Evolutionary conservation across 2,797 vertebrate species (phyloP).

Genomic region (Semotilus atromaculatus): DNA sequence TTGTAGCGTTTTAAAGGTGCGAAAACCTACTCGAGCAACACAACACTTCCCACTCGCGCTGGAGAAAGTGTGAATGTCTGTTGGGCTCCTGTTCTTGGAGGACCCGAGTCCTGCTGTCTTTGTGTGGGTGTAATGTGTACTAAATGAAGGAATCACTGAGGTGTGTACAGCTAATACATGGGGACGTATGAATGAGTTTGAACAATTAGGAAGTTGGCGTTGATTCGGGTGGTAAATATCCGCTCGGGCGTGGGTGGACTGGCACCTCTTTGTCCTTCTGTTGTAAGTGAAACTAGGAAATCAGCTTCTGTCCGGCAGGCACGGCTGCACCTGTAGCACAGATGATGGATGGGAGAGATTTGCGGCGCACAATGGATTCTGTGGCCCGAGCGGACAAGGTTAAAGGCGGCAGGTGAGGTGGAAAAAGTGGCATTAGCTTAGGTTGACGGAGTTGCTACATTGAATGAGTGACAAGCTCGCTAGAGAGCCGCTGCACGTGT

Average conservation of each 20-base stretch:
- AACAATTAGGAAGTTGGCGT: slow-evolving; percentile 44
- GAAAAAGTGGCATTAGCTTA: slow-evolving; percentile 60
- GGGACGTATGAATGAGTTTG: slow-evolving; percentile 40
- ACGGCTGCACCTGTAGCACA: slow-evolving; percentile 24
- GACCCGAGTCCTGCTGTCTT: slow-evolving; percentile 41
- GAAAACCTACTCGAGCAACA: slow-evolving; percentile 57
- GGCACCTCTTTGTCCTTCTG: slow-evolving; percentile 11
- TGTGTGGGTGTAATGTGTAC: slow-evolving; percentile 33
- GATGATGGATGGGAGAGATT: slow-evolving; percentile 50
- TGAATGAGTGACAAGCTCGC: slow-evolving; percentile 54
- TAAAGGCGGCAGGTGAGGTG: slow-evolving; percentile 61
- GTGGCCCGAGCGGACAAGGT: slow-evolving; percentile 49
- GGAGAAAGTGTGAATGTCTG: slow-evolving; percentile 38
- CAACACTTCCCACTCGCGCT: slow-evolving; percentile 45
- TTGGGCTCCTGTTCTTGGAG: slow-evolving; percentile 28
- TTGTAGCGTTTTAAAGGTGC: slow-evolving; percentile 46
- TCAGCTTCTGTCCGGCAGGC: slow-evolving; percentile 7
- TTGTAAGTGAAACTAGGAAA: slow-evolving; percentile 32
- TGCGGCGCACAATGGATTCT: slow-evolving; percentile 45
- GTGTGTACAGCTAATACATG: slow-evolving; percentile 16
- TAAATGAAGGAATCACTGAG: slow-evolving; percentile 34
- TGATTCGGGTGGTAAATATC: slow-evolving; percentile 7
- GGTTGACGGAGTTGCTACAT: slow-evolving; percentile 56
- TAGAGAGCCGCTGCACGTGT: slow-evolving; percentile 12
- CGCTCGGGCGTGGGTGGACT: neutral